phyloP scores from a whole-genome alignment of 2,113 vertebrate genomes.

The Oryzias woworae region DNA sequence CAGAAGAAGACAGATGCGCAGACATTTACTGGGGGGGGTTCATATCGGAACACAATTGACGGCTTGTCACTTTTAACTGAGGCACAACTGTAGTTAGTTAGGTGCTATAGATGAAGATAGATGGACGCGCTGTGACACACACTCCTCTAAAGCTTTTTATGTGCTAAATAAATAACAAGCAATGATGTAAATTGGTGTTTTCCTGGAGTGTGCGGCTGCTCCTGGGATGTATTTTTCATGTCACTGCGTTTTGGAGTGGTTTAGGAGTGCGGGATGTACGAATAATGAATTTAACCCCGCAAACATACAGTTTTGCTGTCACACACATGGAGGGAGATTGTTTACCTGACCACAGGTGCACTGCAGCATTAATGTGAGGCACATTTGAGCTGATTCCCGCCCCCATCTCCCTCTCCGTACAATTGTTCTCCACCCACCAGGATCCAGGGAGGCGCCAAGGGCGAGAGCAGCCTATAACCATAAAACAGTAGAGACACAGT shows the following conservation, averaged over 20 bases:
- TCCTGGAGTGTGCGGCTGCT: slow-evolving; percentile 65
- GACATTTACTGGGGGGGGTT: slow-evolving; percentile 48
- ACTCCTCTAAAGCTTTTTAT: slow-evolving; percentile 51
- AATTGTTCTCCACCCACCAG: slow-evolving; percentile 42
- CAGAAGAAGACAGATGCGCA: slow-evolving; percentile 55
- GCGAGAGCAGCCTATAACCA: slow-evolving; percentile 54
- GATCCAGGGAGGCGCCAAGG: slow-evolving; percentile 45
- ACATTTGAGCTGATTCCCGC: slow-evolving; percentile 24
- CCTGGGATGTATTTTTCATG: slow-evolving; percentile 74
- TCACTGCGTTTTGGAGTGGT: slow-evolving; percentile 66
- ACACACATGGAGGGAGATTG: slow-evolving; percentile 14
- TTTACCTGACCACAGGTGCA: slow-evolving; percentile 65
- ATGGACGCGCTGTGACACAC: slow-evolving; percentile 22
- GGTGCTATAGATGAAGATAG: slow-evolving; percentile 34
- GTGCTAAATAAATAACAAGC: slow-evolving; percentile 72
- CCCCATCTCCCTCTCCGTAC: slow-evolving; percentile 18
- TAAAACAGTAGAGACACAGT: slow-evolving; percentile 45
- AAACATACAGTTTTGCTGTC: slow-evolving; percentile 19
- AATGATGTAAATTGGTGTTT: slow-evolving; percentile 69
- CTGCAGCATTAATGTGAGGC: slow-evolving; percentile 18
- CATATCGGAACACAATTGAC: slow-evolving; percentile 74
- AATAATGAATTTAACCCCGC: slow-evolving; percentile 60
- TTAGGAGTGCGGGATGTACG: slow-evolving; percentile 45
- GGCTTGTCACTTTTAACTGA: slow-evolving; percentile 75
- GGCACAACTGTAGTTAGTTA: slow-evolving; percentile 66